phyloP scores from a whole-genome alignment of 1,140 invertebrate species.

The Sitodiplosis mosellana region DNA sequence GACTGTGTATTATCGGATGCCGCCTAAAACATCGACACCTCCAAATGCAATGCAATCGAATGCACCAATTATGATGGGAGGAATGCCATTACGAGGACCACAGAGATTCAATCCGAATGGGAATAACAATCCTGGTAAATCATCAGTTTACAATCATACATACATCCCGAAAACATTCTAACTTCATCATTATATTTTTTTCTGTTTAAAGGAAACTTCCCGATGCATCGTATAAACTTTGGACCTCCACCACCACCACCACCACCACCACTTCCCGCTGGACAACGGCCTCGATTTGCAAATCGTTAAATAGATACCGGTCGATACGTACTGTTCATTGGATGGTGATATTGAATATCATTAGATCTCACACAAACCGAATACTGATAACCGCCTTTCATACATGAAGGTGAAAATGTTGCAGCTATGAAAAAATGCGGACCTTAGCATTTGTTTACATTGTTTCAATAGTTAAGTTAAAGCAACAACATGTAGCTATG shows the following conservation, averaged over 20 bases:
- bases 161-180: not conserved
- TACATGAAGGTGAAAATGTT: too few species aligned
- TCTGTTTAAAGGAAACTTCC: not conserved
- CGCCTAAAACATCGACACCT: not conserved
- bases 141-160: not conserved
- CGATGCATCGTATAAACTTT: constrained; percentile 3
- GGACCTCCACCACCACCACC: constrained; percentile 3
- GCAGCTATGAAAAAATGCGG: too few species aligned
- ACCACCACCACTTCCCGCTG: not conserved
- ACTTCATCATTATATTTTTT: not conserved
- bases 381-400: too few species aligned
- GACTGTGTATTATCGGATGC: not conserved
- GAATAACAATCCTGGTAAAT: not conserved
- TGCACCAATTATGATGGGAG: not conserved
- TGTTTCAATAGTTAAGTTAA: too few species aligned
- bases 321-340: too few species aligned
- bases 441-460: too few species aligned
- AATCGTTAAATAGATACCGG: too few species aligned
- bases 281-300: too few species aligned
- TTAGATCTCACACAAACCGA: too few species aligned
- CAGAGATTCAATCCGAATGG: not conserved
- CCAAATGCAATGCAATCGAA: not conserved
- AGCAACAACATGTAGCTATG: too few species aligned
- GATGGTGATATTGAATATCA: too few species aligned
- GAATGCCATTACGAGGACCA: not conserved